A percentile compares a stretch with the other conserved stretches of the same genome.
These are phyloP conservation scores for Leptosomus discolor DNA, from an alignment of 2,113 vertebrate genomes.

Conservation along the genomic window DNA sequence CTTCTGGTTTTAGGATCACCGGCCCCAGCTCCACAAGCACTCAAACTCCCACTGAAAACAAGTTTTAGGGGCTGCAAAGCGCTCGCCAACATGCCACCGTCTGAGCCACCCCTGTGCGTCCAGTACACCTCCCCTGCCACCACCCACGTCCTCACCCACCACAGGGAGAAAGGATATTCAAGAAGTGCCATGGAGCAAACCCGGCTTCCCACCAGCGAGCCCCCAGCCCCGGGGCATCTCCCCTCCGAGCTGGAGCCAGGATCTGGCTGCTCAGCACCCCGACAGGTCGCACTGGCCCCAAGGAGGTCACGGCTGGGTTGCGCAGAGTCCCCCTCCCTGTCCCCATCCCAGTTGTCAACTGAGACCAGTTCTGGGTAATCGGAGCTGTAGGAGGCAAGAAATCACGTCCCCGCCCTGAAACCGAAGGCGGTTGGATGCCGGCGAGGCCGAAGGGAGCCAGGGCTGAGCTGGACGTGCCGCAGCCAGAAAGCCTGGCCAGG, in stretches of 20 bases:
- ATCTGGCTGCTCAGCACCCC: neutral
- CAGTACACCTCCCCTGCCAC: neutral
- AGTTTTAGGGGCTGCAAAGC: neutral
- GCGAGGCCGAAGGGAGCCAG: neutral
- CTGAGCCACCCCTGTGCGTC: accelerated
- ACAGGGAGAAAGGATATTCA: neutral
- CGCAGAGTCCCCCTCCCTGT: neutral
- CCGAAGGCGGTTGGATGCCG: neutral
- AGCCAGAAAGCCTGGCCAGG: neutral
- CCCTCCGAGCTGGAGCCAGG: neutral
- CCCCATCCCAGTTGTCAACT: neutral
- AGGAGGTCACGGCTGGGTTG: neutral
- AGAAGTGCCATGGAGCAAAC: neutral
- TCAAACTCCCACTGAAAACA: neutral
- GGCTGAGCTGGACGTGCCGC: neutral
- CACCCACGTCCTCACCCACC: neutral
- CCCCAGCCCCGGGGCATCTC: neutral
- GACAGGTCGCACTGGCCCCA: neutral
- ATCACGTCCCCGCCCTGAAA: neutral
- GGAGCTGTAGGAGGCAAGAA: neutral
- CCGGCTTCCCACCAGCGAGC: neutral
- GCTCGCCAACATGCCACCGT: neutral
- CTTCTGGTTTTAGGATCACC: neutral
- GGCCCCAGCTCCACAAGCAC: neutral
- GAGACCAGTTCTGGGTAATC: neutral